Base-by-base conservation (phyloP, 2,888 invertebrate species). In the Eremobia ochroleuca region DNA sequence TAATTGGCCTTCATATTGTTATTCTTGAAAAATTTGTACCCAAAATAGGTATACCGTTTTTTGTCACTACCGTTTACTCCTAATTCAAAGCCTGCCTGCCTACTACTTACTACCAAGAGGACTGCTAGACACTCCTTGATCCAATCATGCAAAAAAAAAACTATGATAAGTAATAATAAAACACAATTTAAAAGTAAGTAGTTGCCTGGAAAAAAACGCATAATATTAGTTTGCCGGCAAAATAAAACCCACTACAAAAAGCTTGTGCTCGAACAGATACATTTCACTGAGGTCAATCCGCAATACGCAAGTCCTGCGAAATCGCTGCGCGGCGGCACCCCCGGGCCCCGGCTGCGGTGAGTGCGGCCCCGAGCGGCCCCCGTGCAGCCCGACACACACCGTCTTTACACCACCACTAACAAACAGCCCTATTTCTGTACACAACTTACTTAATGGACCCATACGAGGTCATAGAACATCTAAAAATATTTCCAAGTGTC, bases 401-500 rank as follows among this genome's bases (percentile, higher is more conserved):
- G 52, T 55, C 64, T 52, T 74, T 76, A 43, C 18, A 18, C 43
- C 55, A 37, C 25, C 59, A 72, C 72, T 70, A 75, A 58, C 49
- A 73, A 71, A 77, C 52, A 66, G 46, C 40, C 64, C 74, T 81
- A 71, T 70, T 74, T 74, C 40, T 68, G 66, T 79, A 55, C 55
- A 25, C 62, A 62, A 49, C 61, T 40, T 73, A 76, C 64, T 79
- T 59, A 82, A 77, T 82, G 77, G 40, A 79, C n/a, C 55, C 61
- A 55, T 49, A 68, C 65, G 49, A 85, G 76, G 65, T 62, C 52
- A 61, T 55, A 68, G 52, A 28, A 52, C n/a, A 67, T 66, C 74
- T 77, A 73, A 85, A 85, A 76, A 85, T 85, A 79, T 65, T 70
- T 76, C 25, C 46, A n/a, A 46, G 69, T 78, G n/a, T 58, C 58